Conservation (phyloP, 2,888 invertebrate genomes). For the Petrophora chlorosata region DNA sequence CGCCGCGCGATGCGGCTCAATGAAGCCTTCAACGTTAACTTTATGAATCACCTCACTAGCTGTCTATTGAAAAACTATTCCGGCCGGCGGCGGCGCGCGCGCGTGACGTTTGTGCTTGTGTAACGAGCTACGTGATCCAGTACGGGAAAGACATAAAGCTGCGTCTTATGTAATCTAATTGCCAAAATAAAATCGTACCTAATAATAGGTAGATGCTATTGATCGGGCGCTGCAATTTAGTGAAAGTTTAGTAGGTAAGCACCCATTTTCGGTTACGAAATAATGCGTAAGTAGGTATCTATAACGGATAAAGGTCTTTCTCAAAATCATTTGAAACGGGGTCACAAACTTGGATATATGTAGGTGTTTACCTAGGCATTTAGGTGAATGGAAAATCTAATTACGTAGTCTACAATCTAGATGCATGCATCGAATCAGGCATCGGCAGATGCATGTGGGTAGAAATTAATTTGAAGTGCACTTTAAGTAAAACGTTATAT, state of each 20-base stretch:
- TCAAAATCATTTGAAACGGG: not conserved
- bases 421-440: no score
- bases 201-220: slow-evolving; percentile 44
- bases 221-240: slow-evolving; percentile 63
- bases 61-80: slow-evolving; percentile 58
- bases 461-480: no score
- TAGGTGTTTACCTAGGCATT: no score
- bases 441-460: no score
- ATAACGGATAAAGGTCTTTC: slow-evolving; percentile 12
- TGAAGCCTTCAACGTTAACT: slow-evolving; percentile 41
- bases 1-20: slow-evolving; percentile 31
- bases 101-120: slow-evolving; percentile 73
- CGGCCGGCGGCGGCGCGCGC: slow-evolving; percentile 39
- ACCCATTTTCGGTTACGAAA: slow-evolving; percentile 40
- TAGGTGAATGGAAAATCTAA: no score
- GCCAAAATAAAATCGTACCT: slow-evolving; percentile 72
- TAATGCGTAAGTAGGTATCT: slow-evolving; percentile 35
- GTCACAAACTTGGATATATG: no score
- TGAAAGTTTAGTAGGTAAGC: slow-evolving; percentile 62
- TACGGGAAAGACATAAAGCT: slow-evolving; percentile 57
- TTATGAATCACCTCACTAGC: slow-evolving; percentile 61
- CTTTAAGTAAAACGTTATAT: no score
- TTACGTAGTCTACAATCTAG: no score
- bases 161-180: slow-evolving; percentile 75
- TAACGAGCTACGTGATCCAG: slow-evolving; percentile 78